Percentiles rank a stretch among this genome's conserved stretches.
Conservation (phyloP, 2,113 vertebrate genomes). For the Anser brachyrhynchus region DNA sequence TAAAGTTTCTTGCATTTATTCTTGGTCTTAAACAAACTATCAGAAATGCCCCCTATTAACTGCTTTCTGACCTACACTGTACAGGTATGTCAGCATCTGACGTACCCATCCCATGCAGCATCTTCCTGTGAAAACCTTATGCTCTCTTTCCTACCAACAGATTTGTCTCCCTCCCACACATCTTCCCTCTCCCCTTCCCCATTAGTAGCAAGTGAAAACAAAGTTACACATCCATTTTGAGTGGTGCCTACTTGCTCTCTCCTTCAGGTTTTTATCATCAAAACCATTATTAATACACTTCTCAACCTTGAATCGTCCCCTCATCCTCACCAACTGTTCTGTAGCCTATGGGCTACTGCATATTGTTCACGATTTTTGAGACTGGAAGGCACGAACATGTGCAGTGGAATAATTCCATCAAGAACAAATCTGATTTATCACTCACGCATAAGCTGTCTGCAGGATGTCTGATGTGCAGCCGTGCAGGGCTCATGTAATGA, state of each 20-base stretch:
- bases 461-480: not conserved
- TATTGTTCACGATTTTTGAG: not conserved
- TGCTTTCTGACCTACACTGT: not conserved
- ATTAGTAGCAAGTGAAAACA: not conserved
- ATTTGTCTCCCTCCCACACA: not conserved
- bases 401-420: not conserved
- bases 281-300: not conserved
- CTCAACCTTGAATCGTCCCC: not conserved
- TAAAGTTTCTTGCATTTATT: not conserved
- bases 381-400: not conserved
- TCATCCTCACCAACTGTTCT: not conserved
- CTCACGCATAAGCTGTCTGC: not conserved
- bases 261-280: not conserved
- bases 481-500: not conserved
- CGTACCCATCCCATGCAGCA: not conserved
- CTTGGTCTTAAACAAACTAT: not conserved
- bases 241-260: not conserved
- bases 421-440: not conserved
- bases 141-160: not conserved
- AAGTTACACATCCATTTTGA: not conserved
- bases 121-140: not conserved
- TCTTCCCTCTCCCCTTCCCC: not conserved
- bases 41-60: not conserved
- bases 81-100: not conserved
- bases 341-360: not conserved